Evolutionary conservation across 1,140 invertebrate genomes (phyloP), one percentile per base, ranked within the genome.

Genomic region (Drosophila azteca): DNA sequence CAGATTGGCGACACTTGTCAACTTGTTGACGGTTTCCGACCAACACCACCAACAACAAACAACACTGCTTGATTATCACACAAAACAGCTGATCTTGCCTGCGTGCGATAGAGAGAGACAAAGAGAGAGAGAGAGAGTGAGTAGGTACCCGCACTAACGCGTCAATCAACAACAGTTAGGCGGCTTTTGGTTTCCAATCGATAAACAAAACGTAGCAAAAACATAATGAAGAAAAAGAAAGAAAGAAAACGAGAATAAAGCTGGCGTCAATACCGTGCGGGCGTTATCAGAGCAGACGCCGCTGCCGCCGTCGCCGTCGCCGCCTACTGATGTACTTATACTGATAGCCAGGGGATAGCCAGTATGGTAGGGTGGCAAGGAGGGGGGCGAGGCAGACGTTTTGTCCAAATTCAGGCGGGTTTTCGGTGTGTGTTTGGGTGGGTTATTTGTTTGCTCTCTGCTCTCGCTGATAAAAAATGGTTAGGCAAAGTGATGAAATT

Each of bases 61-160:
- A 20, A 20, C 17, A 45, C 44, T 39, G 35, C 35, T 39, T 13
- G 35, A 11, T 39, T 39, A 39, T 39, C 35, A 39, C 35, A 39
- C 73, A n/a, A 48, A 82, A 79, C 82, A 87, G 82, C 83, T 87
- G 82, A 87, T 87, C 70, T 60, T 54, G 43, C 45, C 60, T 35
- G 44, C 2, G 13, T 39, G 11, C 15, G 7, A 26, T 9, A 17
- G n/a, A 35, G 3, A 29, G 39, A 17, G n/a, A 15, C 17, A 20
- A 9, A 39, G 17, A 7, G 35, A 15, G 26, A 51, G 52, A n/a
- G 44, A 0, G 24, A 26, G 24, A 26, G 24, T 26, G 24, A 41
- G 20, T 6, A 8, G 11, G 17, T 20, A 11, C 22, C 59, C 48
- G 11, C 45, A 29, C 50, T 71, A 73, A 79, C 71, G 63, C 71